Evolutionary conservation across 1,140 invertebrate species (phyloP).

Genomic region (Neodiprion virginianus): DNA sequence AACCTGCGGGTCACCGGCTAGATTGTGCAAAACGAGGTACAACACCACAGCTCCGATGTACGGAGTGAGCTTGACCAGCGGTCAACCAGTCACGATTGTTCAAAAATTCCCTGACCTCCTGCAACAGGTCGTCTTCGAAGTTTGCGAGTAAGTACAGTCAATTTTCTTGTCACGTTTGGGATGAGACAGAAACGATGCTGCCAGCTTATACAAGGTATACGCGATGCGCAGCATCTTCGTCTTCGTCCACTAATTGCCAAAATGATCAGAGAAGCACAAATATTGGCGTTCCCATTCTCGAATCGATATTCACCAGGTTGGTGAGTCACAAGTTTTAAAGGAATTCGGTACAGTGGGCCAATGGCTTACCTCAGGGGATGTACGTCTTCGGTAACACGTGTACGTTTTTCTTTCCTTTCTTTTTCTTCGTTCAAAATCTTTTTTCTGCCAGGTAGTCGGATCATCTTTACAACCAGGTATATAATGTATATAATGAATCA

Average conservation of each 20-base stretch:
- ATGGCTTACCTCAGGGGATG: not conserved
- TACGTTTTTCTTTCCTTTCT: not conserved
- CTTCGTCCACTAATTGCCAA: not conserved
- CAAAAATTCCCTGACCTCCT: constrained; percentile 94
- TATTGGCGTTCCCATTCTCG: not conserved
- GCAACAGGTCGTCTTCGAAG: constrained; percentile 92
- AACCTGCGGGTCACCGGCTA: constrained; percentile 71
- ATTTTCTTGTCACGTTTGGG: not conserved
- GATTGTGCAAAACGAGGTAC: constrained; percentile 86
- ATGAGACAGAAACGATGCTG: too few species aligned
- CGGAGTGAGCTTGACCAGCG: constrained; percentile 88
- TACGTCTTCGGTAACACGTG: not conserved
- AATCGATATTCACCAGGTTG: not conserved
- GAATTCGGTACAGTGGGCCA: constrained; percentile 1
- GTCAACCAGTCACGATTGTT: constrained; percentile 90
- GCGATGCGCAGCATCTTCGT: too few species aligned
- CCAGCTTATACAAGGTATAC: too few species aligned
- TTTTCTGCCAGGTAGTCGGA: not conserved
- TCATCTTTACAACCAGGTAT: not conserved
- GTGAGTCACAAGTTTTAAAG: not conserved
- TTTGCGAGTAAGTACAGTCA: constrained; percentile 64
- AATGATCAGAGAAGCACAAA: not conserved
- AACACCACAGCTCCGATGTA: constrained; percentile 94
- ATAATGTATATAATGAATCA: not conserved
- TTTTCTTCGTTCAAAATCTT: not conserved